A percentile compares a stretch with the other conserved stretches of the same genome.
Evolutionary conservation across 2,888 invertebrate genomes (phyloP).

Genomic region (Ormyrus thymus): DNA sequence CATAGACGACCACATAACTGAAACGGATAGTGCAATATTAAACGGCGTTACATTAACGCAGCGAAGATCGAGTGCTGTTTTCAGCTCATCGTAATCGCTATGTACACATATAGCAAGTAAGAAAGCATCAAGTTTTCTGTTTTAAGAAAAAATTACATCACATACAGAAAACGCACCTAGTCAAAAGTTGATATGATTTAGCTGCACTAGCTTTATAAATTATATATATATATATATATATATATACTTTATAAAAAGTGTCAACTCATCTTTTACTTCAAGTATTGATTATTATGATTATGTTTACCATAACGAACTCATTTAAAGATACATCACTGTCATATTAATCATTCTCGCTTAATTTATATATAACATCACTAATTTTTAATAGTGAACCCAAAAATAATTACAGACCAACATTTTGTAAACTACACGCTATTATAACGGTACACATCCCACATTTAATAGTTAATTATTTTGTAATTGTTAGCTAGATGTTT

Average conservation of each 20-base stretch:
- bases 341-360: neutral
- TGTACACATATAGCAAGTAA: conserved; percentile 49
- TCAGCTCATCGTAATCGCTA: conserved; percentile 49
- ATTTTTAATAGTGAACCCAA: conserved; percentile 12
- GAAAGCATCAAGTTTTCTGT: conserved; percentile 41
- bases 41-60: conserved; percentile 58
- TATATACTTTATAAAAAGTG: neutral
- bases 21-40: conserved; percentile 61
- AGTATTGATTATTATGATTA: conserved; percentile 14
- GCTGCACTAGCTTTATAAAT: conserved; percentile 39
- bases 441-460: conserved; percentile 25
- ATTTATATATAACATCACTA: conserved; percentile 20
- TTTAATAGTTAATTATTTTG: conserved; percentile 33
- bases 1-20: conserved; percentile 59
- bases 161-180: conserved; percentile 50
- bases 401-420: neutral
- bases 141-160: conserved; percentile 7
- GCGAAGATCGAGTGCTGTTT: conserved; percentile 49
- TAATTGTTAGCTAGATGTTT: conserved; percentile 25
- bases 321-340: neutral
- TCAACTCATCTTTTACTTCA: conserved; percentile 3
- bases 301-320: conserved; percentile 6
- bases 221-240: too few relatives aligned
- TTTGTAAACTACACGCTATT: conserved; percentile 13
- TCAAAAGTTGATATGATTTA: conserved; percentile 48